Conservation (phyloP, 2,888 invertebrate species). For the Anthoptus insignis region DNA sequence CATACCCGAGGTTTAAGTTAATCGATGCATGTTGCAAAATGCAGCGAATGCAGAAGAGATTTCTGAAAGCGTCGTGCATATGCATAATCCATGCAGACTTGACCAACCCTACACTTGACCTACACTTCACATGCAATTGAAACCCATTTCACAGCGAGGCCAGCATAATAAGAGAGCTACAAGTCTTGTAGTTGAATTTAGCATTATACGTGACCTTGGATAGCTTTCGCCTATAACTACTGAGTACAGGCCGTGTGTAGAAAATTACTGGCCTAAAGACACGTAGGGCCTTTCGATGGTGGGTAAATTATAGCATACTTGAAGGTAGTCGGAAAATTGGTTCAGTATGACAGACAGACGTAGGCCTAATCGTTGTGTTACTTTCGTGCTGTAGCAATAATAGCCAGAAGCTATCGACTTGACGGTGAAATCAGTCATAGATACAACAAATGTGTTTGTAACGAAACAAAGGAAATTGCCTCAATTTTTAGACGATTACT, state of each 20-base stretch:
- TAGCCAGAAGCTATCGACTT: no score
- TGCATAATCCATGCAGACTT: neutral
- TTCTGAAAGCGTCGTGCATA: neutral
- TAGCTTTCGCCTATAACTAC: constrained; percentile 31
- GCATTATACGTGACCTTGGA: constrained; percentile 35
- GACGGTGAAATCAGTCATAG: no score
- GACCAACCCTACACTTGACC: constrained; percentile 30
- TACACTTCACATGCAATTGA: constrained; percentile 27
- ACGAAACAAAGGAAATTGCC: no score
- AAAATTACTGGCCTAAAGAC: constrained; percentile 25
- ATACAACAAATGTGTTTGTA: no score
- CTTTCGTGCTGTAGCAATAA: no score
- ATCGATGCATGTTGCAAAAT: no score
- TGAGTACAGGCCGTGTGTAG: constrained; percentile 28
- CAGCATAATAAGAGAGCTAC: constrained; percentile 20
- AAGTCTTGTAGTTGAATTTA: constrained; percentile 20
- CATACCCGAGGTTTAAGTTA: no score
- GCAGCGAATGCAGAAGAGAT: no score
- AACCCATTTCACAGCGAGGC: constrained; percentile 22
- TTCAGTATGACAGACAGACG: constrained; percentile 3
- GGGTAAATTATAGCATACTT: constrained; percentile 13
- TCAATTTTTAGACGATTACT: no score
- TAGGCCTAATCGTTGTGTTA: neutral
- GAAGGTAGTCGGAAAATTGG: constrained; percentile 4
- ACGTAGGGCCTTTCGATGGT: constrained; percentile 7